phyloP scores from a whole-genome alignment of 1,140 invertebrate species.

The Lepidostoma basale region DNA sequence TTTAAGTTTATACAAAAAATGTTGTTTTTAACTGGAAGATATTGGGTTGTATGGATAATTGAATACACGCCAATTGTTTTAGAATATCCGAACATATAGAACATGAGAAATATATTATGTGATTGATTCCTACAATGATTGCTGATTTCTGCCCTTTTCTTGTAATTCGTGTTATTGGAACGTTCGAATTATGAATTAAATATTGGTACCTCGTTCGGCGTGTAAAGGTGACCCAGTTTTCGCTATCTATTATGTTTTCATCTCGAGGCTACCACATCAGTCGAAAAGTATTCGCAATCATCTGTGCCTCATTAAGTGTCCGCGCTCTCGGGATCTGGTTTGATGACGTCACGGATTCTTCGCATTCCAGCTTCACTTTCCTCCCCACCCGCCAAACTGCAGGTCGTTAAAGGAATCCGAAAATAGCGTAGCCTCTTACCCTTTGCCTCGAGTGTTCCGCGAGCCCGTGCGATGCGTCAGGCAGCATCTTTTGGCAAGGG shows the following conservation, averaged over 20 bases:
- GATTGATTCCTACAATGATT: too few species aligned
- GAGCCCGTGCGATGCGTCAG: background rate
- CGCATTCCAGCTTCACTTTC: background rate
- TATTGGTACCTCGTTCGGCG: too few species aligned
- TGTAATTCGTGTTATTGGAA: too few species aligned
- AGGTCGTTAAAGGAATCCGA: background rate
- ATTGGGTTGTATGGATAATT: too few species aligned
- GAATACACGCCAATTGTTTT: too few species aligned
- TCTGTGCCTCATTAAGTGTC: background rate
- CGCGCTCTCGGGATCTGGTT: background rate
- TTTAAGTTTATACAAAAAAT: too few species aligned
- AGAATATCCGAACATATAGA: too few species aligned
- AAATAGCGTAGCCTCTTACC: background rate
- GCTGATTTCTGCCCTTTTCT: too few species aligned
- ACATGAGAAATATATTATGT: too few species aligned
- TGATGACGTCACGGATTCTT: background rate
- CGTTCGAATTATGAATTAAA: too few species aligned
- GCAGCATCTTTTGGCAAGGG: background rate
- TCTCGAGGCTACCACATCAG: slow-evolving; percentile 1
- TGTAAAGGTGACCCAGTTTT: background rate
- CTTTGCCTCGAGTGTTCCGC: background rate
- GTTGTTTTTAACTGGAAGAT: too few species aligned
- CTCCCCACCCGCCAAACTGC: background rate
- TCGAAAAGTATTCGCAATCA: too few species aligned
- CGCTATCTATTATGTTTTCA: background rate